phyloP scores from a whole-genome alignment of 2,113 vertebrate genomes.

The Rhagologus leucostigma region DNA sequence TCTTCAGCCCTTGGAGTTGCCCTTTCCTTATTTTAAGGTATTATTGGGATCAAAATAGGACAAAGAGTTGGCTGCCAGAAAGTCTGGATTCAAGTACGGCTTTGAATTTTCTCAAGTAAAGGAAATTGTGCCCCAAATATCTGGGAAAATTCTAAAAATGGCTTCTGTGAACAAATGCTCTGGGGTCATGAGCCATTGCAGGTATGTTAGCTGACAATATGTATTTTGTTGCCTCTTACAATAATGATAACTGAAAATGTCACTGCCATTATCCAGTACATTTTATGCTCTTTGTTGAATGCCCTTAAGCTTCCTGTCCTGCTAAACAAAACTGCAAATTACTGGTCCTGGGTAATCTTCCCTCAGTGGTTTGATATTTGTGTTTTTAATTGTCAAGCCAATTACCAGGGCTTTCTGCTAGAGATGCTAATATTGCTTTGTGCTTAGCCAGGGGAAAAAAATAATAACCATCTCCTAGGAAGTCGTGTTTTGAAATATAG shows the following conservation, averaged over 20 bases:
- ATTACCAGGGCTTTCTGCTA: conserved; percentile 53
- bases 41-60: neutral
- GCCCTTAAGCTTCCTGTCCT: conserved; percentile 63
- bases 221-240: conserved; percentile 67
- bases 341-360: conserved; percentile 51
- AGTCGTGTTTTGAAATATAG: neutral
- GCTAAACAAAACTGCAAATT: conserved; percentile 67
- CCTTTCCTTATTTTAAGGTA: neutral
- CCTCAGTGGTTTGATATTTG: conserved; percentile 62
- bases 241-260: conserved; percentile 71
- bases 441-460: conserved; percentile 16
- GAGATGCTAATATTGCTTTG: conserved; percentile 6
- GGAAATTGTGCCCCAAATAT: neutral
- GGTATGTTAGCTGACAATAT: conserved; percentile 39
- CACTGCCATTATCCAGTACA: conserved; percentile 50
- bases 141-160: neutral
- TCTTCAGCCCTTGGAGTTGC: neutral
- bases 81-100: neutral
- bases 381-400: conserved; percentile 75
- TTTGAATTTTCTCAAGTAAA: neutral
- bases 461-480: neutral
- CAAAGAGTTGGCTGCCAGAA: neutral
- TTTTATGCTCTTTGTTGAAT: conserved; percentile 50
- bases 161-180: neutral
- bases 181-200: neutral